A percentile compares a stretch with the other conserved stretches of the same genome.
Conservation (phyloP, 1,140 invertebrate genomes). For the Drosophila azteca region DNA sequence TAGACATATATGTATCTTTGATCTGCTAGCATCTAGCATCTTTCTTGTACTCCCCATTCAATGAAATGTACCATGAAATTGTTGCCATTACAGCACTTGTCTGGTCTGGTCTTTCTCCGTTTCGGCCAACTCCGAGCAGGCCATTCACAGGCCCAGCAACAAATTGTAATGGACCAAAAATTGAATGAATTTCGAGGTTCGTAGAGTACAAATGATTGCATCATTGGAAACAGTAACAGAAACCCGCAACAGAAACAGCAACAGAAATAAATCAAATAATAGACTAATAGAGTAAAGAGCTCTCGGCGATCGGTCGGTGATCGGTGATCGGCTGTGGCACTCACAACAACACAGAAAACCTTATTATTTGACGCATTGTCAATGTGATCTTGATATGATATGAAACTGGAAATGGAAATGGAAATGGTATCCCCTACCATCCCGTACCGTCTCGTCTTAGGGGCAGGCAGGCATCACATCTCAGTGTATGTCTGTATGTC, state of each 20-base stretch:
- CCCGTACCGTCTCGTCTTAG: no score
- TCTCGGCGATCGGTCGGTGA: background rate
- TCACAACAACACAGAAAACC: slow-evolving; percentile 34
- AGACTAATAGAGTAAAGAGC: slow-evolving; percentile 72
- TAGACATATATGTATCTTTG: background rate
- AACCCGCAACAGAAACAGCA: background rate
- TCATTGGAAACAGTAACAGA: slow-evolving; percentile 45
- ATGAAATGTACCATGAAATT: slow-evolving; percentile 39
- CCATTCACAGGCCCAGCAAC: slow-evolving; percentile 21
- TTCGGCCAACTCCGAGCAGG: slow-evolving; percentile 1
- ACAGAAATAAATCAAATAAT: slow-evolving; percentile 57
- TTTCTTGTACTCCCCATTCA: slow-evolving; percentile 10
- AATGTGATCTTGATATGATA: slow-evolving; percentile 78
- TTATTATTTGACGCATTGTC: slow-evolving; percentile 82
- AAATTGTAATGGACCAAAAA: slow-evolving; percentile 15
- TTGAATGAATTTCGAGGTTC: slow-evolving; percentile 33
- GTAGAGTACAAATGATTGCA: slow-evolving; percentile 64
- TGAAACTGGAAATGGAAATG: slow-evolving; percentile 48
- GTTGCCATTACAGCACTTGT: slow-evolving; percentile 24
- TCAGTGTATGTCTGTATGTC: background rate
- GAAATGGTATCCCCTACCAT: no score
- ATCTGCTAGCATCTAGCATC: background rate
- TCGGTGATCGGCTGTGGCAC: no score
- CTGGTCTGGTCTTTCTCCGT: slow-evolving; percentile 5
- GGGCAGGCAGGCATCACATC: background rate